Evolutionary conservation across 2,113 vertebrate species (phyloP), one percentile per base, ranked within the genome.

Genomic region (Cavia aperea): DNA sequence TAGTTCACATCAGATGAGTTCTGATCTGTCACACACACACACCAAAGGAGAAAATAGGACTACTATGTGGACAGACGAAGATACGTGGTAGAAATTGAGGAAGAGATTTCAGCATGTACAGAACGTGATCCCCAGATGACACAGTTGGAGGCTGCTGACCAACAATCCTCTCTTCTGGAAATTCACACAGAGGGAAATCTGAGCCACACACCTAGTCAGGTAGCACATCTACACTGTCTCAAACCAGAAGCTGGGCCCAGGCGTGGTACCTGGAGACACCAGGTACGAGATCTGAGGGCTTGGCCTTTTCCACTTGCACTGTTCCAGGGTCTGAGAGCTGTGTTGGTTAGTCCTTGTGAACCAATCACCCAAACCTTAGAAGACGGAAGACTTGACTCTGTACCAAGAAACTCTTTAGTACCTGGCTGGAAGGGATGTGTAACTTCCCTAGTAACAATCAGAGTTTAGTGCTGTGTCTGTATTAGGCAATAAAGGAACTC

Each of bases 391-490:
- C 18, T 33, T 60, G 15, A 15, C 4, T 84, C n/a, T 46, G 56
- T 4, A 26, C 70, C 33, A 54, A 85, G 70, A 79, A 82, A 86
- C 31, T 4, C 24, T 31, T 11, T 9, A 51, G 24, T 2, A 24
- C 24, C 54, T 12, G 49, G 31, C 46, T 24, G 2, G 12, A 21
- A 39, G 31, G 23, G 14, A 2, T 11, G 39, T 0, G 1, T 4
- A 9, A 14, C 43, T 60, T 65, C 33, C 10, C 60, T 82, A 23
- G 49, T 36, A 39, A 9, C 16, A 16, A 6, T 24, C 21, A 1
- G 73, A 31, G 16, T 3, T 12, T 56, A 21, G 14, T 5, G 29
- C 56, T 68, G 2, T 33, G 1, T 11, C 33, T 4, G 10, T 13
- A 54, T 6, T 36, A 10, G 36, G 12, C 29, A 18, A 2, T 36